phyloP scores from a whole-genome alignment of 2,797 vertebrate genomes.

The Pygocentrus nattereri region DNA sequence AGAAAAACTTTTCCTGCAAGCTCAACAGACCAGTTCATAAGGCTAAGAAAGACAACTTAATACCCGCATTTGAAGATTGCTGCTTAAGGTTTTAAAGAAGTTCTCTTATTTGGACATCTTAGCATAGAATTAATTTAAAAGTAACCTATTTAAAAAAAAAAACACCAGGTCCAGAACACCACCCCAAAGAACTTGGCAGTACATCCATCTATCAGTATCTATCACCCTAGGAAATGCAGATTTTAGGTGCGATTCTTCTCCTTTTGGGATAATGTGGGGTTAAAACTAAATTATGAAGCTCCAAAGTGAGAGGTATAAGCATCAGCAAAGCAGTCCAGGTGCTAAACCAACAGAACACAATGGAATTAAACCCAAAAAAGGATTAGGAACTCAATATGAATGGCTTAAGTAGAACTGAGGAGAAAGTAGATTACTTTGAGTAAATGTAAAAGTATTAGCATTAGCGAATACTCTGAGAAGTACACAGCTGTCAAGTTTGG shows the following conservation, averaged over 20 bases:
- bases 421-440: not conserved
- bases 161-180: not conserved
- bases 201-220: not conserved
- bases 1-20: slow-evolving; percentile 11
- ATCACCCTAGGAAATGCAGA: not conserved
- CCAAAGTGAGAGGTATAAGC: not conserved
- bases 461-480: not conserved
- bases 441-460: not conserved
- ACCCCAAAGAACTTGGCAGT: not conserved
- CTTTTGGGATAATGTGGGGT: not conserved
- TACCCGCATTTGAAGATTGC: not conserved
- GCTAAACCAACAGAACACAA: not conserved
- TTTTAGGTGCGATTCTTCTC: not conserved
- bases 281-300: not conserved
- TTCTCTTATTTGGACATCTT: not conserved
- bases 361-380: slow-evolving; percentile 4
- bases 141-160: not conserved
- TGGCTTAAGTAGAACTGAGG: not conserved
- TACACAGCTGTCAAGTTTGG: not conserved
- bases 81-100: not conserved
- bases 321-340: not conserved
- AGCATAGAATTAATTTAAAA: not conserved
- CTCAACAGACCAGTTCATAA: not conserved
- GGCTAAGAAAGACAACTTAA: slow-evolving; percentile 7
- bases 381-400: not conserved